Evolutionary conservation across 2,113 vertebrate species (phyloP).

Genomic region (Percopsis transmontana): DNA sequence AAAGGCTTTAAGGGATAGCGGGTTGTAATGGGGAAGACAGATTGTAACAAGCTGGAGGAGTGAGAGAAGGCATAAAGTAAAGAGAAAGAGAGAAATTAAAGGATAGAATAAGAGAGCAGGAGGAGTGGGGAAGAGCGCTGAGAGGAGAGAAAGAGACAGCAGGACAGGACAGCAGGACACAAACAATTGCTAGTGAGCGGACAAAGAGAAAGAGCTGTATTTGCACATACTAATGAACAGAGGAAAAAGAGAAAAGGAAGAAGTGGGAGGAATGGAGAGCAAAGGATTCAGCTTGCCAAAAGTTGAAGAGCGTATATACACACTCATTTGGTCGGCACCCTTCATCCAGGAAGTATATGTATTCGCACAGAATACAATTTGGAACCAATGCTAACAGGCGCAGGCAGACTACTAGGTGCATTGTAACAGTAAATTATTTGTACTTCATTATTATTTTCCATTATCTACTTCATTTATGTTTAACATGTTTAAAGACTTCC

Average conservation of each 20-base stretch:
- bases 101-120: neutral
- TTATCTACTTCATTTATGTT: no score
- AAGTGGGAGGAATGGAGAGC: neutral
- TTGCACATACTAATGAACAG: neutral
- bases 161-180: neutral
- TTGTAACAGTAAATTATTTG: no score
- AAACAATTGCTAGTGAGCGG: constrained; percentile 8
- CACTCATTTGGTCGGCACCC: no score
- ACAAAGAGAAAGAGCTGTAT: neutral
- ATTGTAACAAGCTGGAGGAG: neutral
- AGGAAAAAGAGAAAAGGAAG: constrained; percentile 4
- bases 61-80: neutral
- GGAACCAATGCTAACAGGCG: no score
- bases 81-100: constrained; percentile 1
- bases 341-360: no score
- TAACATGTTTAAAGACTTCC: no score
- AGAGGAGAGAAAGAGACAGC: constrained; percentile 22
- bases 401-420: no score
- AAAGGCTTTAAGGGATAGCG: neutral
- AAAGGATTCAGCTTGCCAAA: neutral
- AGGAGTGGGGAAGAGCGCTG: neutral
- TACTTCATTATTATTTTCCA: no score
- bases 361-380: no score
- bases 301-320: no score
- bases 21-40: neutral